These are phyloP conservation scores for Coremacera marginata DNA, from an alignment of 2,888 invertebrate species.

Conservation along the genomic window DNA sequence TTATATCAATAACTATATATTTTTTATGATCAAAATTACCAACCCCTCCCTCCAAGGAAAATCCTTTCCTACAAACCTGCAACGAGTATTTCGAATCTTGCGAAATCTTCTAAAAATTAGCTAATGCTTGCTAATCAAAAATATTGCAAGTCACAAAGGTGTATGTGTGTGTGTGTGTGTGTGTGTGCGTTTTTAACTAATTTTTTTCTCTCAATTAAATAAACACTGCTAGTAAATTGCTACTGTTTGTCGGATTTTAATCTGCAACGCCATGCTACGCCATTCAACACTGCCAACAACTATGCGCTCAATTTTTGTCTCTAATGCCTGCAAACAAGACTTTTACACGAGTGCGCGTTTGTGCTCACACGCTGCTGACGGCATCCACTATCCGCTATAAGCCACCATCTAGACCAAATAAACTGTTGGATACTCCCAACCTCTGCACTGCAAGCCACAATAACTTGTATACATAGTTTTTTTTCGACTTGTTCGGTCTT, in stretches of 20 bases:
- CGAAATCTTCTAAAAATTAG: no score
- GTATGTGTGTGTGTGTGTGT: background rate
- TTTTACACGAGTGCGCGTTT: background rate
- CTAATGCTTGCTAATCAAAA: no score
- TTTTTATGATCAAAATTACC: no score
- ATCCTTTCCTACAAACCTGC: no score
- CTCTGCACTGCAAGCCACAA: no score
- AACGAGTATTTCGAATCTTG: no score
- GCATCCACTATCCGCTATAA: background rate
- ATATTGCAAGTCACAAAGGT: conserved; percentile 5
- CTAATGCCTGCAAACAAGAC: background rate
- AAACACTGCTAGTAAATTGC: background rate
- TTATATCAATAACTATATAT: no score
- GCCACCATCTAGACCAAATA: background rate
- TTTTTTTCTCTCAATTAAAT: background rate
- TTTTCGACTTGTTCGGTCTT: background rate
- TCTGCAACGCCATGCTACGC: background rate
- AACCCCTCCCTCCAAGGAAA: no score
- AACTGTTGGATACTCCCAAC: background rate
- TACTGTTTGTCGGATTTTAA: conserved; percentile 1
- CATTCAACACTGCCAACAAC: background rate
- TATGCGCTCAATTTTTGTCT: background rate
- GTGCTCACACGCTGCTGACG: background rate
- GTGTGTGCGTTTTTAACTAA: background rate
- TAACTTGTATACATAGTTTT: background rate